Percentiles rank a stretch among this genome's conserved stretches.
Evolutionary conservation across 2,888 invertebrate genomes (phyloP).

Genomic region (Ferrisia virgata): DNA sequence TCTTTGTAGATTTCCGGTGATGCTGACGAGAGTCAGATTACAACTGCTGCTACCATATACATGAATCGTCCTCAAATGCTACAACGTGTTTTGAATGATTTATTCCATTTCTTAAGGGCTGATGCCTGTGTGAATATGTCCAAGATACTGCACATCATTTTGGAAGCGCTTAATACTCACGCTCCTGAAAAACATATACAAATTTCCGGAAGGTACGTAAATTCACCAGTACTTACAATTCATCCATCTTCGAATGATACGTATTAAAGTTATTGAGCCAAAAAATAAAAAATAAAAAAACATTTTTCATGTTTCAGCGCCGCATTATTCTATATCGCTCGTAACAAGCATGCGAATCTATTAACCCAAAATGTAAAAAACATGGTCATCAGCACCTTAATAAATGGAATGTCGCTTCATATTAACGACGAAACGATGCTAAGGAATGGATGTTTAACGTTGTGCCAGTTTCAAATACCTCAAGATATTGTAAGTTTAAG

Average conservation of each 20-base stretch:
- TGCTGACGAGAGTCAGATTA: slow-evolving; percentile 83
- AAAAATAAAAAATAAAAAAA: too few species aligned
- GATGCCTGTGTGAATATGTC: slow-evolving; percentile 75
- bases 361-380: slow-evolving; percentile 60
- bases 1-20: slow-evolving; percentile 77
- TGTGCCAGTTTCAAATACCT: slow-evolving; percentile 91
- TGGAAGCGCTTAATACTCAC: slow-evolving; percentile 88
- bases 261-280: too few species aligned
- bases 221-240: neutral
- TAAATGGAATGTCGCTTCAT: slow-evolving; percentile 87
- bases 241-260: too few species aligned
- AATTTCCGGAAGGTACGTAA: slow-evolving; percentile 75
- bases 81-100: slow-evolving; percentile 80
- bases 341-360: slow-evolving; percentile 67
- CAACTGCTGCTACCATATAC: slow-evolving; percentile 79
- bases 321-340: slow-evolving; percentile 90
- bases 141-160: slow-evolving; percentile 73
- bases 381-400: slow-evolving; percentile 74
- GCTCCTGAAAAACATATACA: slow-evolving; percentile 84
- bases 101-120: slow-evolving; percentile 82
- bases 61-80: slow-evolving; percentile 80
- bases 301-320: slow-evolving; percentile 77
- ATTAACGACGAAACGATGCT: slow-evolving; percentile 88
- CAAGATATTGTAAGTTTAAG: slow-evolving; percentile 79
- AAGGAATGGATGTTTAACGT: slow-evolving; percentile 89